These are phyloP conservation scores for Gnathonemus longibarbis DNA, from an alignment of 2,113 vertebrate genomes.

Conservation along the genomic window DNA sequence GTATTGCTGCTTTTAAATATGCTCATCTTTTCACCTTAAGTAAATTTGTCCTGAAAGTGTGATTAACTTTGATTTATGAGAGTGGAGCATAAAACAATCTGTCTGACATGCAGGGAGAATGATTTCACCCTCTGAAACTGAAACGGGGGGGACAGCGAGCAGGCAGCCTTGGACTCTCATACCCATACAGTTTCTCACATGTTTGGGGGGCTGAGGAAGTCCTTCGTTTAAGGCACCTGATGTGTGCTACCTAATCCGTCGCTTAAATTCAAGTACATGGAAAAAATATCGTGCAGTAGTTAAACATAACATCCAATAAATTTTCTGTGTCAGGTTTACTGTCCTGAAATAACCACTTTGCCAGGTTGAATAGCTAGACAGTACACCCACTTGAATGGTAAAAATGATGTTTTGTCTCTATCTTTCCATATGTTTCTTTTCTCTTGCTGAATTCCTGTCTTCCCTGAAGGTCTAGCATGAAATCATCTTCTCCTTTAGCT, in stretches of 20 bases:
- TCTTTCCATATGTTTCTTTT: neutral
- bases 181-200: neutral
- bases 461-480: neutral
- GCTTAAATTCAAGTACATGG: neutral
- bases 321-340: neutral
- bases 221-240: neutral
- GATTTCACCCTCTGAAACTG: neutral
- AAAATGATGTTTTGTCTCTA: neutral
- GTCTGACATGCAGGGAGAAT: neutral
- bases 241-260: neutral
- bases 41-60: neutral
- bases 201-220: neutral
- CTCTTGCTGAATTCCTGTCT: neutral
- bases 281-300: neutral
- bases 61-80: neutral
- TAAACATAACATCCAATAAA: neutral
- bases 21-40: neutral
- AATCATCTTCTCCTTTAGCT: neutral
- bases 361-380: neutral
- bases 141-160: neutral
- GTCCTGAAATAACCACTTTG: neutral
- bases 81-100: neutral
- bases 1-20: neutral
- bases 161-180: neutral
- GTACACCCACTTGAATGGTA: neutral